A percentile compares a stretch with the other conserved stretches of the same genome.
phyloP scores from a whole-genome alignment of 2,888 invertebrate genomes.

The Sarcophaga subvicina region DNA sequence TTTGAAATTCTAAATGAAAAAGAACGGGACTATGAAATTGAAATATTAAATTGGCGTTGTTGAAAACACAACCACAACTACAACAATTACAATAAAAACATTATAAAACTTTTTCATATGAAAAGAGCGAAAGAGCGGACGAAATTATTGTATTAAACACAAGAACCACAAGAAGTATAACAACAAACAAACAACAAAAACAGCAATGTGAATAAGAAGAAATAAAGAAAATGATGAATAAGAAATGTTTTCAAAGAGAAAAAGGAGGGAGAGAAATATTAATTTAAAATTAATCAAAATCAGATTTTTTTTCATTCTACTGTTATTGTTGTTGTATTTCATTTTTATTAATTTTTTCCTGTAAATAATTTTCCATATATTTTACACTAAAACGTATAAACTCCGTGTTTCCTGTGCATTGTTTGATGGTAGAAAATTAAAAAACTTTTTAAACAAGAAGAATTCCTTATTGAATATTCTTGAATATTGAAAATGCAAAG shows the following conservation, averaged over 20 bases:
- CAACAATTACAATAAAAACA: background rate
- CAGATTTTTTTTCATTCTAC: background rate
- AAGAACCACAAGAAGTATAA: too few relatives aligned
- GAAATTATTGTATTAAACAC: too few relatives aligned
- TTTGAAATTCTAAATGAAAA: conserved; percentile 22
- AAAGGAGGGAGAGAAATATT: conserved; percentile 3
- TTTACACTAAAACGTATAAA: conserved; percentile 2
- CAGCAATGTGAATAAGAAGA: too few relatives aligned
- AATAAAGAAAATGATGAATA: background rate
- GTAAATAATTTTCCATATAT: conserved; percentile 16
- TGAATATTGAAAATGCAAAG: background rate
- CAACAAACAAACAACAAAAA: too few relatives aligned
- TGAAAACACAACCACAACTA: conserved; percentile 1
- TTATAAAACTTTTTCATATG: conserved; percentile 6
- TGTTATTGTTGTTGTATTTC: background rate
- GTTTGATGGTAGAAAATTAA: conserved; percentile 10
- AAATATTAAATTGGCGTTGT: conserved; percentile 40
- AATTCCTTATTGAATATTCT: background rate
- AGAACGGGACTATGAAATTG: conserved; percentile 42
- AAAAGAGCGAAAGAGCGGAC: too few relatives aligned
- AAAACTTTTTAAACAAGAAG: conserved; percentile 12
- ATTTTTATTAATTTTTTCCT: conserved; percentile 30
- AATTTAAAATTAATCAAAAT: conserved; percentile 59
- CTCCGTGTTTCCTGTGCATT: background rate
- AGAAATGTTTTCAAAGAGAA: background rate